These are phyloP conservation scores for Manis pentadactyla DNA, from an alignment of 2,797 vertebrate species.

Conservation along the genomic window DNA sequence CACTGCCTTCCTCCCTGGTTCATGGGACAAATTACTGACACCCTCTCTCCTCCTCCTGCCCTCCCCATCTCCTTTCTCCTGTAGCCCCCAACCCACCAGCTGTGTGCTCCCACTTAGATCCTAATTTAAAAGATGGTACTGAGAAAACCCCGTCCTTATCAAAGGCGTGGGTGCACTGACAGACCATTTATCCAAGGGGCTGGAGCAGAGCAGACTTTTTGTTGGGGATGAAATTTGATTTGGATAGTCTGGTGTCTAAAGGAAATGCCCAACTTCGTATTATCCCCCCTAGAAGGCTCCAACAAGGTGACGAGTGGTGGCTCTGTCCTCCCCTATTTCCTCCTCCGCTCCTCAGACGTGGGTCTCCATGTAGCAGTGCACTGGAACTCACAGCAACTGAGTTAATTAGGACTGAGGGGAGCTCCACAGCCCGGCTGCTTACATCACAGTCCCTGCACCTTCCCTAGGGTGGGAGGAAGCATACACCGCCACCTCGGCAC, in stretches of 20 bases:
- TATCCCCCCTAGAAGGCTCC: not conserved
- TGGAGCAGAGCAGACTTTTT: not conserved
- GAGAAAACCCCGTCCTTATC: not conserved
- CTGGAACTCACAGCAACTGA: not conserved
- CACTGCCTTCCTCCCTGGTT: not conserved
- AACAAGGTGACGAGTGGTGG: not conserved
- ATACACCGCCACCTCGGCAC: not conserved
- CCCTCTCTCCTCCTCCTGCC: not conserved
- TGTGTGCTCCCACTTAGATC: not conserved
- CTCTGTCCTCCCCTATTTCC: not conserved
- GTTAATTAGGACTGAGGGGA: conserved; percentile 37
- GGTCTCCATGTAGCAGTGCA: not conserved
- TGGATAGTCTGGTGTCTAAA: not conserved
- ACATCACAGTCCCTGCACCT: not conserved
- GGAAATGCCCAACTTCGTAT: not conserved
- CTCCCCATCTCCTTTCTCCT: not conserved
- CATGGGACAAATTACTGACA: not conserved
- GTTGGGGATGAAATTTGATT: not conserved
- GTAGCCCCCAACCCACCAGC: not conserved
- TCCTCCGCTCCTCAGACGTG: not conserved
- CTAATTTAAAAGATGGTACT: not conserved
- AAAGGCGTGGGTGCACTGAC: rapidly evolving
- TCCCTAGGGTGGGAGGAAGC: not conserved
- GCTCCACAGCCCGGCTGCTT: not conserved
- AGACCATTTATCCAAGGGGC: not conserved